Percentiles rank a stretch among this genome's conserved stretches.
Evolutionary conservation across 2,113 vertebrate species (phyloP).

Genomic region (Saguinus imperator): DNA sequence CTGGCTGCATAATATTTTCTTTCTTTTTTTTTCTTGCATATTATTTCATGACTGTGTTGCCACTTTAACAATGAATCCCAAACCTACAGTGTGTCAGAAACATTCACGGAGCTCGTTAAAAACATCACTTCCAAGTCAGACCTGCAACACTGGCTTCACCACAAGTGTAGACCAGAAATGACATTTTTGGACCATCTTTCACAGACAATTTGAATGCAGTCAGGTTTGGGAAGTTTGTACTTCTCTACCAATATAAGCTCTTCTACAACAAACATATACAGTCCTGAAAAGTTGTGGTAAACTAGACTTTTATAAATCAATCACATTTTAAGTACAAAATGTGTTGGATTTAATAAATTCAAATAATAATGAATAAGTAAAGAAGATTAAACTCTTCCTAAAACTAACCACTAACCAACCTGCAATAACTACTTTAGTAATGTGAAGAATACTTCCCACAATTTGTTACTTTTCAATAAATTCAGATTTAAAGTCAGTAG

Average conservation of each 20-base stretch:
- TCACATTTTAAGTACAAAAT: neutral
- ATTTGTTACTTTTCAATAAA: neutral
- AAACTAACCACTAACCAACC: neutral
- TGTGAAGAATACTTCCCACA: neutral
- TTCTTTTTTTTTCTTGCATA: too few species aligned
- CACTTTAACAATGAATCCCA: neutral
- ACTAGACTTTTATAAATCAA: neutral
- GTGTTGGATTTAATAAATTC: neutral
- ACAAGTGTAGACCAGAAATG: neutral
- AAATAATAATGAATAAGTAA: neutral
- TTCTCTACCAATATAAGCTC: neutral
- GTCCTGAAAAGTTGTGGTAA: neutral
- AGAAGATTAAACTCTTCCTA: neutral
- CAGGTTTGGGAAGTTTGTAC: neutral
- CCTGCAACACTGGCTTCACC: neutral
- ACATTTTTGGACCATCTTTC: neutral
- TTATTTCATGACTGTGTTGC: neutral
- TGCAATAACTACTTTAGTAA: neutral
- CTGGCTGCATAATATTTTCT: too few species aligned
- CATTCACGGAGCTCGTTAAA: neutral
- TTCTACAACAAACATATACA: too few species aligned
- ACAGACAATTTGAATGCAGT: neutral
- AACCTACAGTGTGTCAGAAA: too few species aligned
- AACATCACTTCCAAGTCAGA: neutral
- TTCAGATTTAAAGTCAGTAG: neutral